These are phyloP conservation scores for Urocitellus parryii DNA, from an alignment of 2,113 vertebrate genomes.

Conservation along the genomic window DNA sequence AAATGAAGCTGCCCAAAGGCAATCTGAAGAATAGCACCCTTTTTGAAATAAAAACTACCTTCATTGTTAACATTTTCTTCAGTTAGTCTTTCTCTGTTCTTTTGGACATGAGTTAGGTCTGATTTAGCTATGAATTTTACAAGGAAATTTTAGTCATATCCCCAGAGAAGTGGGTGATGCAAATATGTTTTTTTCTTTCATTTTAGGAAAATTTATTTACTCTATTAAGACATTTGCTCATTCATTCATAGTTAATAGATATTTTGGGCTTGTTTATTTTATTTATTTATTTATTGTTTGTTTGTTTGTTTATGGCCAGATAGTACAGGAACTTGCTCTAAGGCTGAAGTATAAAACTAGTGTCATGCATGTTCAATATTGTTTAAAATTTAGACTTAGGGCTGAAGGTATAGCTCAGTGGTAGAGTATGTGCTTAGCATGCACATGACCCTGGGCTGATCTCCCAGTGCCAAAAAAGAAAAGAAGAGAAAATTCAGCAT, in stretches of 20 bases:
- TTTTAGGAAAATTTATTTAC: not conserved
- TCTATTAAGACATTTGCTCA: not conserved
- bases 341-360: not conserved
- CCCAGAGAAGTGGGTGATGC: not conserved
- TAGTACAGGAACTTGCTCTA: not conserved
- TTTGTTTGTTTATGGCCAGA: not conserved
- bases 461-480: not conserved
- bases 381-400: not conserved
- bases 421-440: not conserved
- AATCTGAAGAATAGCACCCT: not conserved
- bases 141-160: not conserved
- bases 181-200: slow-evolving; percentile 17
- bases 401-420: not conserved
- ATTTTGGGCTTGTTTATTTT: not conserved
- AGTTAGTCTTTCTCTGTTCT: not conserved
- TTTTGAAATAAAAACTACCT: not conserved
- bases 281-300: not conserved
- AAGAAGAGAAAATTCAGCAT: not conserved
- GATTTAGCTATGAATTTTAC: not conserved
- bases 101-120: not conserved
- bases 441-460: fast-evolving
- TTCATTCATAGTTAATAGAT: not conserved
- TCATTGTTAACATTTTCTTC: slow-evolving; percentile 19
- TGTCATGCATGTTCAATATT: not conserved
- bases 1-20: not conserved